Percentiles rank a stretch among this genome's conserved stretches.
phyloP scores from a whole-genome alignment of 2,888 invertebrate genomes.

The Oligia latruncula region DNA sequence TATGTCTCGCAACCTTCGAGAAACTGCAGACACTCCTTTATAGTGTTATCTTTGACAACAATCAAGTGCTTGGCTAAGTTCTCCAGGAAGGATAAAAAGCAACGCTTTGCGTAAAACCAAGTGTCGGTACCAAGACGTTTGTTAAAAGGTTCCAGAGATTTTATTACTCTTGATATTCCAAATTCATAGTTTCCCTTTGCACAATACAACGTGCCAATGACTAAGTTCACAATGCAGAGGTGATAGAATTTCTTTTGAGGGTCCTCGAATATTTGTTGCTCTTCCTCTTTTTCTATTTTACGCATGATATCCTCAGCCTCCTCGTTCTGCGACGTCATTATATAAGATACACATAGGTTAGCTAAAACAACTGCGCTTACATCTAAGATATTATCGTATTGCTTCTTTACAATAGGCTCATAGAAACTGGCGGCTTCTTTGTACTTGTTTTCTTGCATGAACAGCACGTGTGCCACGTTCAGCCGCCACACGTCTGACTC shows the following conservation, averaged over 20 bases:
- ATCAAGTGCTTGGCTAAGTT: constrained; percentile 97
- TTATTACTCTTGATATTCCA: constrained; percentile 98
- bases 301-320: constrained; percentile 99
- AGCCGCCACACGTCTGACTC: constrained; percentile 99
- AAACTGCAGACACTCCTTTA: constrained; percentile 96
- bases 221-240: constrained; percentile 99
- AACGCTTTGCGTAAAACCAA: constrained; percentile 99
- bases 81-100: constrained; percentile 97
- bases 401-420: constrained; percentile 98
- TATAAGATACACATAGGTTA: constrained; percentile 99
- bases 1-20: constrained; percentile 97
- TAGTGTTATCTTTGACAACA: constrained; percentile 95
- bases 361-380: constrained; percentile 99
- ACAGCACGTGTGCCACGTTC: constrained; percentile 99
- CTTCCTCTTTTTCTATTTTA: constrained; percentile 99
- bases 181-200: constrained; percentile 99
- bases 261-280: constrained; percentile 96
- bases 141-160: constrained; percentile 98
- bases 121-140: constrained; percentile 99
- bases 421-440: constrained; percentile 99
- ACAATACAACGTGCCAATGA: constrained; percentile 99
- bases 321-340: constrained; percentile 99
- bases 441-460: constrained; percentile 99
- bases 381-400: constrained; percentile 97
- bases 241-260: constrained; percentile 98